Percentiles rank a stretch among this genome's conserved stretches.
Conservation (phyloP, 2,888 invertebrate genomes). For the Trissoscelio sp. region DNA sequence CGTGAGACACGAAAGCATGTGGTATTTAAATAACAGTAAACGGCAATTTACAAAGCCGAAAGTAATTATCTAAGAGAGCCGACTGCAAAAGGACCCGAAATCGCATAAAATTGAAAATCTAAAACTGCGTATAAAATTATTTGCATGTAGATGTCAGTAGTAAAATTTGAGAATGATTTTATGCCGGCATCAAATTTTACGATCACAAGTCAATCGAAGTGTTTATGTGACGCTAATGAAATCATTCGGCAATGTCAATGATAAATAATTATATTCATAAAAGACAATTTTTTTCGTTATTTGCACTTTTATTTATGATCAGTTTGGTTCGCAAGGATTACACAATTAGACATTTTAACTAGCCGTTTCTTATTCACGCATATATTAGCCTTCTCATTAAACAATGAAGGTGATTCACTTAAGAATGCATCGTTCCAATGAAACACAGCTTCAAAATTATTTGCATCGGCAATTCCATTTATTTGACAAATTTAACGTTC, state of each 20-base stretch:
- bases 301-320: background rate
- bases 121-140: background rate
- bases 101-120: background rate
- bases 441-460: background rate
- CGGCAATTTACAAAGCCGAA: background rate
- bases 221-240: slow-evolving; percentile 3
- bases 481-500: background rate
- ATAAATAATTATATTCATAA: background rate
- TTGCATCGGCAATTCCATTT: background rate
- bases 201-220: slow-evolving; percentile 5
- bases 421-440: background rate
- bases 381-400: background rate
- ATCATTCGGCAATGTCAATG: background rate
- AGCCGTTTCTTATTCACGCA: background rate
- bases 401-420: background rate
- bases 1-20: background rate
- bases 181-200: slow-evolving; percentile 1
- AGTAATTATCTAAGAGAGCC: background rate
- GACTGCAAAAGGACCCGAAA: background rate
- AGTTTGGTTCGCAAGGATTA: background rate
- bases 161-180: slow-evolving; percentile 20
- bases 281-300: background rate
- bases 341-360: background rate
- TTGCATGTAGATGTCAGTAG: background rate
- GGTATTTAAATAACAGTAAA: background rate